These are phyloP conservation scores for Bembecia ichneumoniformis DNA, from an alignment of 2,888 invertebrate genomes.

Conservation along the genomic window DNA sequence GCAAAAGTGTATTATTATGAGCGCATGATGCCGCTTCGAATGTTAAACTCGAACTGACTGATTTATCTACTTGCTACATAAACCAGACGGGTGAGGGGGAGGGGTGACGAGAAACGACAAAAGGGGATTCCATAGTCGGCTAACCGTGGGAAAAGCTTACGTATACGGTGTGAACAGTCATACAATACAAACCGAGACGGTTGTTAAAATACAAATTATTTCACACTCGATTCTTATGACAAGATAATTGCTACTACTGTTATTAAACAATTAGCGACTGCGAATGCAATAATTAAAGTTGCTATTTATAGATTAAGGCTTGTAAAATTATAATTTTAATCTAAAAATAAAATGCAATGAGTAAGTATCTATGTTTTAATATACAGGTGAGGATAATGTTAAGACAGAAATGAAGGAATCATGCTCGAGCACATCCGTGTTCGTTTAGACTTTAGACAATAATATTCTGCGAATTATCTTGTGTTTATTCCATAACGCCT, in stretches of 20 bases:
- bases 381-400: too few relatives aligned
- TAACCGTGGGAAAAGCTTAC: slow-evolving; percentile 62
- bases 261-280: not conserved
- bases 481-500: slow-evolving; percentile 64
- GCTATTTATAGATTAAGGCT: too few relatives aligned
- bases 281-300: not conserved
- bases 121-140: slow-evolving; percentile 37
- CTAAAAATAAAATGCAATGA: too few relatives aligned
- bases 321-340: too few relatives aligned
- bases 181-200: not conserved
- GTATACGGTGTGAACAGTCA: slow-evolving; percentile 38
- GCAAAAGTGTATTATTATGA: slow-evolving; percentile 62
- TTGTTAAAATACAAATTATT: slow-evolving; percentile 39
- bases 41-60: slow-evolving; percentile 62
- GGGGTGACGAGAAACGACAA: slow-evolving; percentile 22
- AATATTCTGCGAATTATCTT: slow-evolving; percentile 67
- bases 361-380: too few relatives aligned
- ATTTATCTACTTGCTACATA: slow-evolving; percentile 23
- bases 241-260: not conserved
- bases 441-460: slow-evolving; percentile 67
- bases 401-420: too few relatives aligned
- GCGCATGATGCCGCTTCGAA: slow-evolving; percentile 62
- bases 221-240: slow-evolving; percentile 14
- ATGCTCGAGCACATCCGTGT: slow-evolving; percentile 8
- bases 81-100: slow-evolving; percentile 33